A percentile compares a stretch with the other conserved stretches of the same genome.
phyloP scores from a whole-genome alignment of 2,888 invertebrate species.

The Drosophila parthenogenetica region DNA sequence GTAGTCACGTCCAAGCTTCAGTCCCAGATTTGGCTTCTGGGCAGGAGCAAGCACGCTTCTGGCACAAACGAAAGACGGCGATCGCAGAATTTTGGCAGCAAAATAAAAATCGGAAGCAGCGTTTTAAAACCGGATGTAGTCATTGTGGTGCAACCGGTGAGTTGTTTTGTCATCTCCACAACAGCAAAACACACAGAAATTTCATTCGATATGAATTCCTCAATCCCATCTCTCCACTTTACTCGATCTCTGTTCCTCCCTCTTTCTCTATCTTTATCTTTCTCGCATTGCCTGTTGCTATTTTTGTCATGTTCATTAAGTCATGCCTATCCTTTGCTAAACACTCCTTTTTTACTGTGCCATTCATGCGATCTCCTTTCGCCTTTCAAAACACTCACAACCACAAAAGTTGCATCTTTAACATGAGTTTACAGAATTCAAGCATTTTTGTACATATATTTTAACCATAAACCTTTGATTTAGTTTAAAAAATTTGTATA shows the following conservation, averaged over 20 bases:
- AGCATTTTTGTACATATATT: slow-evolving; percentile 35
- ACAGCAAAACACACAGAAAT: slow-evolving; percentile 31
- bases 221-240: slow-evolving; percentile 8
- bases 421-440: slow-evolving; percentile 21
- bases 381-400: not conserved
- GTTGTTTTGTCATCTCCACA: slow-evolving; percentile 79
- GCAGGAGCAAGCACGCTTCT: slow-evolving; percentile 75
- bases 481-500: too few relatives aligned
- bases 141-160: slow-evolving; percentile 85
- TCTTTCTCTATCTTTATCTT: slow-evolving; percentile 22
- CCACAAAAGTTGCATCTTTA: slow-evolving; percentile 22
- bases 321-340: slow-evolving; percentile 27
- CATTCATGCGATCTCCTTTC: slow-evolving; percentile 23
- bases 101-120: slow-evolving; percentile 78
- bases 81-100: slow-evolving; percentile 76
- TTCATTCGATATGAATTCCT: slow-evolving; percentile 32
- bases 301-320: slow-evolving; percentile 35
- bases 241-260: slow-evolving; percentile 17
- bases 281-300: slow-evolving; percentile 43
- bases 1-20: slow-evolving; percentile 61
- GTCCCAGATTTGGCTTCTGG: slow-evolving; percentile 43
- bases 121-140: slow-evolving; percentile 82
- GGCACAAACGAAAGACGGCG: slow-evolving; percentile 82
- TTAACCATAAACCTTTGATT: not conserved
- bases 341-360: slow-evolving; percentile 7